Base-by-base conservation (phyloP, 2,888 invertebrate species). In the Microctonus brassicae region DNA sequence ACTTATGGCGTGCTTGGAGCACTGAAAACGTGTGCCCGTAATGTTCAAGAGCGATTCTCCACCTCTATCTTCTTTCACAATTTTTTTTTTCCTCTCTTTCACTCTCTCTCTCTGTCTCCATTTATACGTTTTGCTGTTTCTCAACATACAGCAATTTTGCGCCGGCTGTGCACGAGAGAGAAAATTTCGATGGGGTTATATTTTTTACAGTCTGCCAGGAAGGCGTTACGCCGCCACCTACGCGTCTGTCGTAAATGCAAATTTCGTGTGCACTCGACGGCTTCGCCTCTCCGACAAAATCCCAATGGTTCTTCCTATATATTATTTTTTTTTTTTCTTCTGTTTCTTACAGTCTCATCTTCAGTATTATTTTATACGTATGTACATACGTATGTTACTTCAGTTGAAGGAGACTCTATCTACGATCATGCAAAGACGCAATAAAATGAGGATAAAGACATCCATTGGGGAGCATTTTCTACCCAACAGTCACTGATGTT, bases 191-290 rank as follows among this genome's bases (percentile, higher is more conserved):
- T 22, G 62, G 69, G 63, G 69, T 70, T 64, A 58, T 70, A 33
- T 73, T 74, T 73, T 74, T 74, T 69, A 73, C 70, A 70, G 75
- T 72, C 73, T 69, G 69, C 64, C 73, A 68, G 74, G 73, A 63
- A 75, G 77, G 73, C 75, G 77, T 74, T 76, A 74, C 76, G 74
- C 75, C 71, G 65, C 76, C 77, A 73, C 77, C 77, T 76, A 77
- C 77, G 77, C 77, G 65, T 73, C 70, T 73, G 76, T 77, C 76
- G 77, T 77, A 74, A 77, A 76, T 77, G 77, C 77, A 77, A 77
- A 77, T 77, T 71, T 77, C 65, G 67, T 61, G 55, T 67, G 33
- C 52, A 60, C 53, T 39, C 39, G 58, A 34, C 60, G 53, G 58
- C 58, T 61, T 52, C 20, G 47, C 73, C 67, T 60, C 61, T 60